Percentiles rank a stretch among this genome's conserved stretches.
phyloP scores from a whole-genome alignment of 2,797 vertebrate species.

The Balearica regulorum region DNA sequence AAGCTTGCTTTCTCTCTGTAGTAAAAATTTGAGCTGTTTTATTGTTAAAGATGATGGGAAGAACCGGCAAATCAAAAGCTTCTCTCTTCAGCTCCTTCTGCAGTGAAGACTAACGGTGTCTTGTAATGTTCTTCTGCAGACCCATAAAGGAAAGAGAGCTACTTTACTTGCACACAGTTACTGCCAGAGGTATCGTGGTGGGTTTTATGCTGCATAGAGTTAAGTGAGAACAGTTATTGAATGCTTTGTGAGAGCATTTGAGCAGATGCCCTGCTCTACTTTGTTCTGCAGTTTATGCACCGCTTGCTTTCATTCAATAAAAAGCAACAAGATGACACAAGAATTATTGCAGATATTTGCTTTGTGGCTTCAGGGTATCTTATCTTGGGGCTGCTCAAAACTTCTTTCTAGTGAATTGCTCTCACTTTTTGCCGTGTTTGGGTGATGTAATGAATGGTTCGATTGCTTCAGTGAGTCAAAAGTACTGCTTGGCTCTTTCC shows the following conservation, averaged over 20 bases:
- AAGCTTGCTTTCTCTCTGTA: background rate
- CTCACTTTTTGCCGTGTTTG: background rate
- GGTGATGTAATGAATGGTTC: background rate
- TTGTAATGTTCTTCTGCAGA: background rate
- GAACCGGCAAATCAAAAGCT: background rate
- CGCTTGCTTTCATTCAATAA: constrained; percentile 43
- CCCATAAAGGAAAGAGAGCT: background rate
- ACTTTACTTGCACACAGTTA: background rate
- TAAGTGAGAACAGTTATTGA: constrained; percentile 5
- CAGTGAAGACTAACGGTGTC: background rate
- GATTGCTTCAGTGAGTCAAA: constrained; percentile 28
- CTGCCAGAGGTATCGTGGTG: background rate
- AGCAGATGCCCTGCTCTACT: constrained; percentile 36
- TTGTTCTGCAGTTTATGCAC: constrained; percentile 42
- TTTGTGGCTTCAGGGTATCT: constrained; percentile 8
- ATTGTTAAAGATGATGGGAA: background rate
- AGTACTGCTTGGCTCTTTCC: constrained; percentile 4
- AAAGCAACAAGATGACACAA: background rate
- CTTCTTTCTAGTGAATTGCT: background rate
- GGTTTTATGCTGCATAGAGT: constrained; percentile 12
- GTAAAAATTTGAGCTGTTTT: background rate
- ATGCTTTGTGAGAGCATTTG: background rate
- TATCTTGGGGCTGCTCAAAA: background rate
- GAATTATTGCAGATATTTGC: constrained; percentile 29
- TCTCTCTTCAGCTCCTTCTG: background rate